Evolutionary conservation across 2,797 vertebrate species (phyloP), one percentile per base, ranked within the genome.

Genomic region (Brotogeris chrysoptera): DNA sequence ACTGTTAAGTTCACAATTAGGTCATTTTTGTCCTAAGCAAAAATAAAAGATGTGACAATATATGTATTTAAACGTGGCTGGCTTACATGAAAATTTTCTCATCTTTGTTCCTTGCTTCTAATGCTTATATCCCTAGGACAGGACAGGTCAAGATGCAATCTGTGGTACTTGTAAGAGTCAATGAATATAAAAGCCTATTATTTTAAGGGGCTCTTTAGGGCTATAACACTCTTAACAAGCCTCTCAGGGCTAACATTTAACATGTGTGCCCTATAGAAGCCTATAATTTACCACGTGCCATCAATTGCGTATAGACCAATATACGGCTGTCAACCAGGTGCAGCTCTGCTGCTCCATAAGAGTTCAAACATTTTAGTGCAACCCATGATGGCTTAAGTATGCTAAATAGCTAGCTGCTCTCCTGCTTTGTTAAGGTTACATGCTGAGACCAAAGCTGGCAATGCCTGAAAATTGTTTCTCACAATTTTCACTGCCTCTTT

Each of bases 251-350:
- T 95, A 94, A 91, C 74, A 92, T 90, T 96, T 90, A 91, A 82
- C 91, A 96, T 4, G 3, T 96, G 95, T 94, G 80, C 61, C 52
- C 81, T 68, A 24, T 28, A 79, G 94, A 91, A 95, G 65, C 93
- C 89, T 79, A 32, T 87, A 92, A 93, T 96, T 97, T 94, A 92
- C 91, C 90, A 94, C 15, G 69, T 96, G 91, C 91, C 95, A 89
- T 86, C 92, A 50, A 87, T 93, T 90, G 92, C 94, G 89, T 92
- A 43, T 34, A 88, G 60, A 86, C 50, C 74, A 92, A 83, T 86
- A 74, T 30, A 49, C 15, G 50, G 60, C 41, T 87, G 53, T 90
- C 92, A 90, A 81, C 93, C 92, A 96, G 96, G 84, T 95, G 90
- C 90, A 86, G 64, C 57, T 80, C 43, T 88, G 89, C 25, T 46